Base-by-base conservation (phyloP, 2,888 invertebrate species). In the Hesperia comma region DNA sequence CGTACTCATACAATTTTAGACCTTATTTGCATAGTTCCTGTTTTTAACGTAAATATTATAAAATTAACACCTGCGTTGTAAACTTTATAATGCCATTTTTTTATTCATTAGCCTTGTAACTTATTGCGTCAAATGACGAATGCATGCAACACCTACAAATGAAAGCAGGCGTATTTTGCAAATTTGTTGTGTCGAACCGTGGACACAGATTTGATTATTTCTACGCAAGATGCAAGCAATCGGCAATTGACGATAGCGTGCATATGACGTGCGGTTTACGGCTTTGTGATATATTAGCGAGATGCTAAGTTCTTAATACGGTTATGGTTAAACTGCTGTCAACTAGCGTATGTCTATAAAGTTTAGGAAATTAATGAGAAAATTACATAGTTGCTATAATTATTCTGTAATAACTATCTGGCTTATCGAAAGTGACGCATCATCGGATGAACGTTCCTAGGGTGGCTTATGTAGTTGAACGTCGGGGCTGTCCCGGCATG, bases 371-470 rank as follows among this genome's bases (percentile, higher is more conserved):
- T 14, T 7, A 14, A 41, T 14, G 51, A 21, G 3, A 64, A 58
- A 64, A 53, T 64, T 58, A 58, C 58, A 41, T 33, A 14, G 61
- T 41, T 17, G 41, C n/a, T 33, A 54, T 61, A 61, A 61, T 54
- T 61, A 49, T 74, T 73, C 77, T 73, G 81, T 79, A 82, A 81
- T 82, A 60, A 55, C 43, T 61, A 66, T 67, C 21, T 46, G 46
- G 55, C 40, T 54, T 46, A 46, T 46, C 46, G 37, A 66, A 66
- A 61, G 56, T 61, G 66, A 41, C 60, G 46, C 72, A 77, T 77
- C 81, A 77, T 86, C 78, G 70, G 73, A 51, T 51, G 68, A 79
- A 81, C 81, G 83, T 84, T 83, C 78, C 76, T 70, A 54, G 32
- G 41, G 26, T 61, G 61, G 68, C 66, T 70, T 60, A 43, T 62